Evolutionary conservation across 2,888 invertebrate genomes (phyloP), one percentile per base, ranked within the genome.

Genomic region (Reticulitermes lucifugus): DNA sequence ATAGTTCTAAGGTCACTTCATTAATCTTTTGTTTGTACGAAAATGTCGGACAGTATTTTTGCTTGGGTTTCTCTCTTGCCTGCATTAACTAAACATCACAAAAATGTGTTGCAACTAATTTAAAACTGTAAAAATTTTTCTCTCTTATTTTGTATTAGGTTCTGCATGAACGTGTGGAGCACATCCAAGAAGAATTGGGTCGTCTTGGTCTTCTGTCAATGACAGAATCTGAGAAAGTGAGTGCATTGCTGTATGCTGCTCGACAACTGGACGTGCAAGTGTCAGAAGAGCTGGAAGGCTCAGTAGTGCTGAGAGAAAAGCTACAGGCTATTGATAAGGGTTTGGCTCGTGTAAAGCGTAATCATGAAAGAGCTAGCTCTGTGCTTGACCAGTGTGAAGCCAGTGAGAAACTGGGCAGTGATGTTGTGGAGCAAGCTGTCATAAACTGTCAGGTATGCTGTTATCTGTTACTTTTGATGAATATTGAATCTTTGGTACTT

Each of bases 161-260:
- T 0, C 93, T 96, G 90, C 94, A 94, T 65, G 93, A 94, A 5
- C 93, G 96, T 22, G 94, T 96, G n/a, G 95, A 95, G 84, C 93
- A 95, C 81, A 96, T 96, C 87, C 95, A 96, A 89, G 96, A 96
- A 89, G 96, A 97, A 89, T 91, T 97, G 41, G 95, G 96, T 0
- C 93, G 95, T 85, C 91, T 96, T 77, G 96, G 96, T 65, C 91
- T 96, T 71, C 91, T 96, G 9, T 85, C 85, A 3, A 94, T 95
- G 0, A 90, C 91, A 9, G 96, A 96, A 89, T 96, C 96, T 0
- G 97, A 97, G 88, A 95, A 95, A 88, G 94, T 97, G 29, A 96
- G 96, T 0, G 92, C 93, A 86, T 90, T 97, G 0, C 91, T 96
- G 35, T 93, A 94, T 0, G 92, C 95, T 60, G 95, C 96, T 0